phyloP scores from a whole-genome alignment of 1,140 invertebrate species.

The Zaprionus kolodkinae region DNA sequence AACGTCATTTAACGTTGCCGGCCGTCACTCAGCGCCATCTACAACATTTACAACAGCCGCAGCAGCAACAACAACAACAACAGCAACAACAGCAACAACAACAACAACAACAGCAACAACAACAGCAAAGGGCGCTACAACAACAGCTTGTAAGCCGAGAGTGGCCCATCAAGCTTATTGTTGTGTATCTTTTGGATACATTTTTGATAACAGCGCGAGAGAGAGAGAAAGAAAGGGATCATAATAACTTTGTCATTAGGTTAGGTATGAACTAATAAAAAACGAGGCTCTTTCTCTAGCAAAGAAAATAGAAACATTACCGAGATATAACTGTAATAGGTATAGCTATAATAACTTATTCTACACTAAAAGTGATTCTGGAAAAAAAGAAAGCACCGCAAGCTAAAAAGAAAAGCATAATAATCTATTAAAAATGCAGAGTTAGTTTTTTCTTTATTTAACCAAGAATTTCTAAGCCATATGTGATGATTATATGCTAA shows the following conservation, averaged over 20 bases:
- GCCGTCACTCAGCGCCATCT: conserved; percentile 78
- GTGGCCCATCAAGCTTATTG: conserved; percentile 66
- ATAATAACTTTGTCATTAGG: conserved; percentile 77
- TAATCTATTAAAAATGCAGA: not conserved
- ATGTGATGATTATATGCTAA: not conserved
- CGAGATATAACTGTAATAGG: conserved; percentile 44
- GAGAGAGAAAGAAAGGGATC: conserved; percentile 37
- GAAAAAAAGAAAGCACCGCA: not conserved
- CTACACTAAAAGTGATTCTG: not conserved
- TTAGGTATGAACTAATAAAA: conserved; percentile 42
- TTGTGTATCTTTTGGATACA: conserved; percentile 80
- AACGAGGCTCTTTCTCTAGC: conserved; percentile 18
- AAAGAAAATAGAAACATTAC: conserved; percentile 41
- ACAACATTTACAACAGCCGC: conserved; percentile 56
- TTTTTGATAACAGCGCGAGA: conserved; percentile 69
- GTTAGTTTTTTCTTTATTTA: not conserved
- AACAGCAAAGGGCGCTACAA: conserved; percentile 24
- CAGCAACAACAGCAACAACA: conserved; percentile 24
- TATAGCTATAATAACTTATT: conserved; percentile 6
- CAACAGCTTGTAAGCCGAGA: conserved; percentile 63
- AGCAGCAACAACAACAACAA: conserved; percentile 35
- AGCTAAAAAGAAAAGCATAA: not conserved
- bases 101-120: conserved; percentile 18
- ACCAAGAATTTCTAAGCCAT: not conserved
- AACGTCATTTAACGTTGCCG: conserved; percentile 82